These are phyloP conservation scores for Pantherophis vulpinus DNA, from an alignment of 2,797 vertebrate species.

Conservation along the genomic window DNA sequence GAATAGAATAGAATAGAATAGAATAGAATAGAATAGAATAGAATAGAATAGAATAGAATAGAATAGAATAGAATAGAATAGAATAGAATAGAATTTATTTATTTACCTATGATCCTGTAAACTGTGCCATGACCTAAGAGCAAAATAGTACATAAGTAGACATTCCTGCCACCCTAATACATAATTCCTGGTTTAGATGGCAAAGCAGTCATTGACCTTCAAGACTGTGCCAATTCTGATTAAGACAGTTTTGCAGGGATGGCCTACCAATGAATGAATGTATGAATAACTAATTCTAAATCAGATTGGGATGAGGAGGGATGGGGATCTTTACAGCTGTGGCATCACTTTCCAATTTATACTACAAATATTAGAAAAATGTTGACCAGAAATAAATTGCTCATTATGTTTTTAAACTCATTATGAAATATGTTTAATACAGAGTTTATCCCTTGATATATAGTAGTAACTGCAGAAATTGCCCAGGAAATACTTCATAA, in stretches of 20 bases:
- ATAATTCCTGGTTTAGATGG: background rate
- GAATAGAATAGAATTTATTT: background rate
- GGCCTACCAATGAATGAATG: background rate
- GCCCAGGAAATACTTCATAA: background rate
- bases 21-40: no score
- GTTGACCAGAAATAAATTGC: background rate
- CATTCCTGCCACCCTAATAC: background rate
- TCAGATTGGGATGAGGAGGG: background rate
- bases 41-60: background rate
- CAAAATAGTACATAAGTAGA: background rate
- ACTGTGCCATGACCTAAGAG: background rate
- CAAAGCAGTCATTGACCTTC: background rate
- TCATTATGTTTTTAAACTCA: background rate
- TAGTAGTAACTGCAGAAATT: constrained; percentile 12
- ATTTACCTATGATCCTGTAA: background rate
- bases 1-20: no score
- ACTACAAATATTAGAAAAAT: background rate
- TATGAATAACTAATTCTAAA: background rate
- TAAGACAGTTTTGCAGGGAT: background rate
- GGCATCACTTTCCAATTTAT: background rate
- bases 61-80: no score
- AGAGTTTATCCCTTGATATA: background rate
- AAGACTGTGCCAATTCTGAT: background rate
- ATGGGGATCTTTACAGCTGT: background rate
- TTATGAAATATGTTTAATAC: constrained; percentile 14